These are phyloP conservation scores for Meda fulgida DNA, from an alignment of 2,797 vertebrate species.

Conservation along the genomic window DNA sequence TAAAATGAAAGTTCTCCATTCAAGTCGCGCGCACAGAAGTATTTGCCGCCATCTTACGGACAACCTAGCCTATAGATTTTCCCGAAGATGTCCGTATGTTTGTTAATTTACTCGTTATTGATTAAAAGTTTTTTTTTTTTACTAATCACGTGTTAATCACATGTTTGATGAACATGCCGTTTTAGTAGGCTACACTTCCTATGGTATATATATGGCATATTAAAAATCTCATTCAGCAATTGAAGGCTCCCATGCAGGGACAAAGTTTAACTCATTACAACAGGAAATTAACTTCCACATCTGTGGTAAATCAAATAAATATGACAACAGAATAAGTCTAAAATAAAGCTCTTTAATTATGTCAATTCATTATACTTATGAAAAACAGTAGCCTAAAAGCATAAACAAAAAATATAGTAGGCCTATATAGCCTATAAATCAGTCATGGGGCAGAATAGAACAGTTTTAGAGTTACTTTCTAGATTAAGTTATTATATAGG, in stretches of 20 bases:
- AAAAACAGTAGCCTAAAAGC: background rate
- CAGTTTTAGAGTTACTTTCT: background rate
- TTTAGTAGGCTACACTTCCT: background rate
- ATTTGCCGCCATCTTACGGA: conserved; percentile 47
- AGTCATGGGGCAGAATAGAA: background rate
- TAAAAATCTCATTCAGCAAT: background rate
- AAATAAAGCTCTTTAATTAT: conserved; percentile 35
- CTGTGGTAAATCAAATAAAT: background rate
- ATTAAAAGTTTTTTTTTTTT: too few species aligned
- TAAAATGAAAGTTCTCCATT: background rate
- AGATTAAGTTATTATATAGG: background rate
- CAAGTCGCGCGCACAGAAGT: background rate
- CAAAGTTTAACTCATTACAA: background rate
- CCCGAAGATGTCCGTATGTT: conserved; percentile 23
- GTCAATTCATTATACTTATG: background rate
- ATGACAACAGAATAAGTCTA: background rate
- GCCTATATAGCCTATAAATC: background rate
- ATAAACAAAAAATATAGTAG: background rate
- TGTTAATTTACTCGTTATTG: background rate
- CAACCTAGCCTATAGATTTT: background rate
- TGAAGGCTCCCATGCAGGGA: background rate
- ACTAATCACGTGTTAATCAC: too few species aligned
- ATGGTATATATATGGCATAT: too few species aligned
- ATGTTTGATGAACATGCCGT: too few species aligned
- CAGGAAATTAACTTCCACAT: background rate